Evolutionary conservation across 2,113 vertebrate genomes (phyloP).

Genomic region (Morone chrysops): DNA sequence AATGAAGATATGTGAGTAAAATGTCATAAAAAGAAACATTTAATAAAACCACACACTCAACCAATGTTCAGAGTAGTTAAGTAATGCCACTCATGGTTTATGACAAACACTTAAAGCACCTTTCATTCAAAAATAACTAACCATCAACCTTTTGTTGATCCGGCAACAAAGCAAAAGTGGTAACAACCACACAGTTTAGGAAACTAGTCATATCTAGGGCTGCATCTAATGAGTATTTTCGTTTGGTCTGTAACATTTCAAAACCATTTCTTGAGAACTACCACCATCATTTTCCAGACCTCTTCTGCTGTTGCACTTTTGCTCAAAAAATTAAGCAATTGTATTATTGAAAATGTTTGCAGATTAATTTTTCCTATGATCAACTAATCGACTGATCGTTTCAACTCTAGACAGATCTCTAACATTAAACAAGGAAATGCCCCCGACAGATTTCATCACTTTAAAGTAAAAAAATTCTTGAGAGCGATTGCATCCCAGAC

Average conservation of each 20-base stretch:
- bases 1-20: neutral
- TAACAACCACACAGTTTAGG: neutral
- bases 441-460: neutral
- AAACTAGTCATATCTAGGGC: neutral
- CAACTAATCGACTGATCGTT: neutral
- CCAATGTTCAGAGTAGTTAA: neutral
- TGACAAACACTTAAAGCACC: neutral
- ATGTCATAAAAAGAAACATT: neutral
- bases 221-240: neutral
- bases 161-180: neutral
- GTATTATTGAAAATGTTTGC: neutral
- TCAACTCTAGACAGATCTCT: neutral
- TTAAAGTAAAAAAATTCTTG: neutral
- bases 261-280: no score
- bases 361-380: neutral
- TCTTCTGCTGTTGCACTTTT: neutral
- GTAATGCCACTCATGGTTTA: neutral
- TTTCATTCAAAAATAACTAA: neutral
- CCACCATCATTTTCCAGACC: neutral
- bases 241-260: no score
- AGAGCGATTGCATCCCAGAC: neutral
- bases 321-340: neutral
- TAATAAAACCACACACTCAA: neutral
- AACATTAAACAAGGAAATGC: neutral
- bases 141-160: neutral